Evolutionary conservation across 2,888 invertebrate species (phyloP), one percentile per base, ranked within the genome.

Genomic region (Eristalis pertinax): DNA sequence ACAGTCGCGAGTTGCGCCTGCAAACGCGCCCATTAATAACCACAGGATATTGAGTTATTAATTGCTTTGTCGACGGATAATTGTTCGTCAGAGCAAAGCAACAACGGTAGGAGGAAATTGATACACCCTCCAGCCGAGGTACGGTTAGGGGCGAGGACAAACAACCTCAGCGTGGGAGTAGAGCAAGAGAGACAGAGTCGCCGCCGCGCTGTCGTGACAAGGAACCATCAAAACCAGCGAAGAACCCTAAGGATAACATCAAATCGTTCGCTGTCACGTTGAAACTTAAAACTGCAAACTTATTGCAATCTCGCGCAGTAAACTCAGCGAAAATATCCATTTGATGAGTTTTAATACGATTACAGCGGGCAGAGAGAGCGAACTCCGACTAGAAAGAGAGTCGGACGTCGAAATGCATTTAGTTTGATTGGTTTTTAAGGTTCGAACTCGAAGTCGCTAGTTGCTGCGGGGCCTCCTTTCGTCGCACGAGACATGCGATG

Each of bases 211-310:
- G 64, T 79, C 86, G 86, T 86, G 86, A 83, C 86, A 72, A 75
- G 65, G 29, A 19, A 22, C 86, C 32, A 86, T 86, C 83, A 86
- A 79, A 79, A 58, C 68, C 43, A 79, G 67, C 64, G 50, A 78
- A 78, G 62, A 69, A 84, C 68, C 50, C 58, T 58, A 26, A 38
- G 38, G 65, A 80, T 84, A 80, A 65, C 78, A 78, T 82, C 65
- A 67, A 86, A 86, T 79, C 83, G 83, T 83, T 86, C 38, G 24
- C 60, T 86, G 83, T 83, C 86, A 86, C 72, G 83, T 86, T 86
- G 86, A 83, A 86, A 86, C 75, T 83, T 75, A 75, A 86, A 83
- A 86, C 86, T 78, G 43, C 19, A 82, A 86, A 78, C 69, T 82
- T 86, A 65, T 86, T 82, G 67, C 74, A 83, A 83, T 75, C 67